Evolutionary conservation across 23 tunicate species (phyloP).

Genomic region (Ascidia mentula): DNA sequence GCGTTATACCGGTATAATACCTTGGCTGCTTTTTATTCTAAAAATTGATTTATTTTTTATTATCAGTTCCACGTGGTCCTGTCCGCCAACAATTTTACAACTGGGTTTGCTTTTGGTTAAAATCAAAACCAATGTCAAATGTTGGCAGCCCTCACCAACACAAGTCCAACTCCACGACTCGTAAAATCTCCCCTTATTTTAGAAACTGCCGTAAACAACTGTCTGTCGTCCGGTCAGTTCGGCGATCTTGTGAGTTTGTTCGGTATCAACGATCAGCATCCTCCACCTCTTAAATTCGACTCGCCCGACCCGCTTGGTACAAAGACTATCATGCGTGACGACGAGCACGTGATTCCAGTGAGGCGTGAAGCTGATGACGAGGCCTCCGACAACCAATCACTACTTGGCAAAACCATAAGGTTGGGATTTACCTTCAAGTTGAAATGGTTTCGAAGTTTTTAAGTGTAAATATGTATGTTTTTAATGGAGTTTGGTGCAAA

Average conservation of each 20-base stretch:
- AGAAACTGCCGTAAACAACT: not conserved
- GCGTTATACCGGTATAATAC: too few relatives aligned
- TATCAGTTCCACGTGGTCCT: too few relatives aligned
- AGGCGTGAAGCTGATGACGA: not conserved
- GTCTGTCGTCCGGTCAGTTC: not conserved
- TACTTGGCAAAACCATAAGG: conserved; percentile 4
- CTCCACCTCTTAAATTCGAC: conserved; percentile 32
- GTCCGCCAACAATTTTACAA: too few relatives aligned
- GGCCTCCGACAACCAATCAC: not conserved
- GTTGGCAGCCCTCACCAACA: not conserved
- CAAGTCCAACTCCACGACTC: not conserved
- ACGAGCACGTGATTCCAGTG: not conserved
- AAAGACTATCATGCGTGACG: conserved; percentile 21
- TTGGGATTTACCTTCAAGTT: too few relatives aligned
- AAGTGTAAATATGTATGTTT: too few relatives aligned
- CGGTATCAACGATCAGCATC: not conserved
- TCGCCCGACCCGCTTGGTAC: conserved; percentile 42
- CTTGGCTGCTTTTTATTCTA: too few relatives aligned
- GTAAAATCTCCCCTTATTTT: not conserved
- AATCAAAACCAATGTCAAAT: too few relatives aligned
- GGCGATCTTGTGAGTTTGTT: conserved; percentile 14
- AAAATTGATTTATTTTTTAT: too few relatives aligned
- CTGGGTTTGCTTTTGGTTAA: too few relatives aligned
- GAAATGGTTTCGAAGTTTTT: too few relatives aligned
- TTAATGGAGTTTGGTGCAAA: too few relatives aligned